phyloP scores from a whole-genome alignment of 2,888 invertebrate species.

The Alloscopus bannaensis region DNA sequence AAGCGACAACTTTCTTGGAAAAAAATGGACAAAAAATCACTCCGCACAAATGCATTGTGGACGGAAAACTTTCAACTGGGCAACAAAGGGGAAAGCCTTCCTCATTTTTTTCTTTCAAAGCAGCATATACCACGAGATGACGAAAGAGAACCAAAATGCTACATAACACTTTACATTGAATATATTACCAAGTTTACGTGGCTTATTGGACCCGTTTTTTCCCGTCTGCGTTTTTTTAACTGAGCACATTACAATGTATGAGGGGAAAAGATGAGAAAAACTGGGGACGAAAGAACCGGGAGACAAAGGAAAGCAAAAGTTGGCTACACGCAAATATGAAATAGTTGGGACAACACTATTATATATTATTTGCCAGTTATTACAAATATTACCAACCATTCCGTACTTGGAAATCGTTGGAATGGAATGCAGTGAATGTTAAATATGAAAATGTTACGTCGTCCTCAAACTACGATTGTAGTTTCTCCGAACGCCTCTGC shows the following conservation, averaged over 20 bases:
- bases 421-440: slow-evolving; percentile 12
- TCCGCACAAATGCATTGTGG: neutral
- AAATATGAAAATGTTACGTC: slow-evolving; percentile 33
- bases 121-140: neutral
- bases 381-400: slow-evolving; percentile 16
- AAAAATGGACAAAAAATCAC: slow-evolving; percentile 1
- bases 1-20: slow-evolving; percentile 30
- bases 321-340: slow-evolving; percentile 58
- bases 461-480: neutral
- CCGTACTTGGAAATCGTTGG: neutral
- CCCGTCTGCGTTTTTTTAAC: neutral
- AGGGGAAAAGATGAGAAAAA: too few relatives aligned
- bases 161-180: neutral
- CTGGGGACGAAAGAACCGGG: too few relatives aligned
- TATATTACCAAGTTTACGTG: slow-evolving; percentile 22
- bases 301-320: slow-evolving; percentile 36
- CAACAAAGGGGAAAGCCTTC: slow-evolving; percentile 3
- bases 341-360: slow-evolving; percentile 46
- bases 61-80: neutral
- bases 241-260: too few relatives aligned
- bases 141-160: neutral
- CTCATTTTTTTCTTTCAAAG: neutral
- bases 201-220: slow-evolving; percentile 15
- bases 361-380: slow-evolving; percentile 22
- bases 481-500: neutral